Base-by-base conservation (phyloP, 2,797 vertebrate species). In the Periophthalmus magnuspinnatus region DNA sequence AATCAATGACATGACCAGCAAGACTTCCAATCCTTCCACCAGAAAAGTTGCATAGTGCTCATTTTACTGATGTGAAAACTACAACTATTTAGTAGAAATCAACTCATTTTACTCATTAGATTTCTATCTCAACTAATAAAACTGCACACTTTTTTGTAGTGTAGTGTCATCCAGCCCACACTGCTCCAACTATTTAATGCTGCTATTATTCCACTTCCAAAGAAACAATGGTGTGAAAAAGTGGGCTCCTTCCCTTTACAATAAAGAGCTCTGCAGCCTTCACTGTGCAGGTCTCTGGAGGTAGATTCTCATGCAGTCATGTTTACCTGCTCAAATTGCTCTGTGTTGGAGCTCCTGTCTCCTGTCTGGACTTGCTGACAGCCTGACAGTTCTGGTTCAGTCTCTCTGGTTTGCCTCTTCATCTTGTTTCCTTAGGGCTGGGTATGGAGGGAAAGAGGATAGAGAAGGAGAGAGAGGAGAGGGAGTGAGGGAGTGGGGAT, bases 281-380 rank as follows among this genome's bases (percentile, higher is more conserved):
- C 45, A 57, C 52, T 19, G 5, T n/a, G 75, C 67, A 41, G 14
- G 17, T 67, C 61, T 75, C 72, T 47, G 11, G 65, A 60, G 77
- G 68, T 2, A 33, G 11, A 28, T 65, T 67, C 65, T 50, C 38
- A 55, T 66, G 55, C 1, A 3, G 78, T 74, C 69, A 55, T 63
- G 54, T 54, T 56, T 61, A 82, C 75, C 72, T 72, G 58, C 34
- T 61, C 47, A 64, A 72, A 70, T 72, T 69, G 77, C 79, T 74
- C 74, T 60, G 66, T 45, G 56, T 73, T 77, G 47, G 56, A 14
- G 55, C 57, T 19, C 41, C 58, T 61, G 59, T 61, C 0, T 6
- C 84, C 6, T 80, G 88, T 77, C 70, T 82, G 7, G 28, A 76
- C 89, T 76, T 32, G 86, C 58, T 66, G 60, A 19, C 61, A 59